phyloP scores from a whole-genome alignment of 2,113 vertebrate genomes.

The Panthera tigris region DNA sequence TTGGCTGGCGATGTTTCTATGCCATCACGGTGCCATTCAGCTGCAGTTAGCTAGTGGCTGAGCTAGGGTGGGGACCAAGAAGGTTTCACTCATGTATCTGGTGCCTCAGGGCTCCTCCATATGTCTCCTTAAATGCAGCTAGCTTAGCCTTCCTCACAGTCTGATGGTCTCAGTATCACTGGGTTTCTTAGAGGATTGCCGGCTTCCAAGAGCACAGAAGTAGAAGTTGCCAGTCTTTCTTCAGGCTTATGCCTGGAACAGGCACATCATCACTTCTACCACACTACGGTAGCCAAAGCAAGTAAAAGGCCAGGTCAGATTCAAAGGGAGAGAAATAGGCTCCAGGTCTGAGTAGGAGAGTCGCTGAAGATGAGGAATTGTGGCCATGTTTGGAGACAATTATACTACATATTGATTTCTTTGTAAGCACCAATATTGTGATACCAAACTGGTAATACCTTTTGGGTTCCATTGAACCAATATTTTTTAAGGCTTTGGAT shows the following conservation, averaged over 20 bases:
- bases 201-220: background rate
- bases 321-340: background rate
- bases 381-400: background rate
- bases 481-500: background rate
- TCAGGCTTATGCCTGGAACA: background rate
- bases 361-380: background rate
- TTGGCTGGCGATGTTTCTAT: background rate
- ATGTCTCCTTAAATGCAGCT: background rate
- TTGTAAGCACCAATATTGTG: background rate
- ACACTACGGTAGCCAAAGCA: background rate
- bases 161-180: background rate
- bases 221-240: background rate
- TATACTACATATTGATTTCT: background rate
- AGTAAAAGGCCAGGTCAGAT: background rate
- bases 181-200: background rate
- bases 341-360: background rate
- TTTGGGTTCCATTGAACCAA: background rate
- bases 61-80: background rate
- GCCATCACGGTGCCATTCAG: accelerated
- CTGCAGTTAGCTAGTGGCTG: background rate
- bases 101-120: background rate
- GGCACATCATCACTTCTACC: background rate
- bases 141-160: background rate
- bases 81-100: background rate
- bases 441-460: background rate